Evolutionary conservation across 2,797 vertebrate genomes (phyloP), one percentile per base, ranked within the genome.

Genomic region (Chaetophractus vellerosus): DNA sequence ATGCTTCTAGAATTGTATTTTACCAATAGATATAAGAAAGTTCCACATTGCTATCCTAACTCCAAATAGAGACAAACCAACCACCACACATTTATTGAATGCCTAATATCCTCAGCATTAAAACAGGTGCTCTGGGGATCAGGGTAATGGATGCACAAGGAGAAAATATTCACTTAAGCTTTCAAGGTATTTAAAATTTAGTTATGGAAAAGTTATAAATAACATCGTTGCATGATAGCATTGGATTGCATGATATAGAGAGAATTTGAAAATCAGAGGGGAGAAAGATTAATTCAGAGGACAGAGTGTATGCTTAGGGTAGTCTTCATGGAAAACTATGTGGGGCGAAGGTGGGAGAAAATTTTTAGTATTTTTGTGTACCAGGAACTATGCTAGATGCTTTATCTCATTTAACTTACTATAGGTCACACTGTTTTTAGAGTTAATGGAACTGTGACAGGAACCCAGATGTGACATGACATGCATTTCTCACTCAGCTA

Each of bases 351-450:
- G 21, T 66, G 23, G 15, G 28, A 94, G 15, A 76, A 87, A 90
- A 57, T 68, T n/a, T 9, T 21, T 90, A 78, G 6, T 80, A 50
- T 55, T 45, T 92, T n/a, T 45, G n/a, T 84, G 41, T 61, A 36
- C 55, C n/a, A 76, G 71, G 71, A 94, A 91, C 90, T 61, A 90
- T 48, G 36, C 36, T 78, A 86, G 15, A 26, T 84, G 52, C 48
- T 88, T 93, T 80, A 75, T 61, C 45, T 85, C 64, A 90, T 85
- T 88, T 93, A 91, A 94, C 28, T 88, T 91, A 80, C 45, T 95
- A 36, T 50, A 93, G 76, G 66, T 61, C 24, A 75, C 64, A 66
- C 6, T 69, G 38, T 59, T 90, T 78, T 80, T 78, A 92, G 33
- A 81, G 8, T n/a, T 76, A 50, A 74, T 80, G 64, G n/a, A 89